Conservation (phyloP, 2,113 vertebrate species). For the Anser cygnoides region DNA sequence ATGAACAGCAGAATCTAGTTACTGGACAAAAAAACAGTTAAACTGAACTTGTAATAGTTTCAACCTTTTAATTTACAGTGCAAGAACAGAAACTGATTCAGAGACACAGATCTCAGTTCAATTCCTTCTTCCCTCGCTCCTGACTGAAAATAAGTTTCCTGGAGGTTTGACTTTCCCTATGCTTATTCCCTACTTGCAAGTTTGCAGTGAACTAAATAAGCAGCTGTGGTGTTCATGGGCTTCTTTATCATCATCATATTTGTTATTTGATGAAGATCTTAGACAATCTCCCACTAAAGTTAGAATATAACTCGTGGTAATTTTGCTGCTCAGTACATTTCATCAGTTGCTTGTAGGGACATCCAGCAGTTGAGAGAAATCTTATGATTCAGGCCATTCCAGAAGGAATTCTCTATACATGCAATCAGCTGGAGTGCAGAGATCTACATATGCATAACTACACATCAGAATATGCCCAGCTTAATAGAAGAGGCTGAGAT, state of each 20-base stretch:
- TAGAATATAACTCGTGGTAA: neutral
- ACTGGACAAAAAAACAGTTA: neutral
- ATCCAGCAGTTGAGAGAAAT: neutral
- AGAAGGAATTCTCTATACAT: neutral
- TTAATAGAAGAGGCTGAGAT: neutral
- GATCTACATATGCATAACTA: neutral
- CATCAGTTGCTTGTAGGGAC: neutral
- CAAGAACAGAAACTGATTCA: neutral
- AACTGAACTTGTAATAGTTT: neutral
- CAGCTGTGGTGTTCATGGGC: rapidly evolving
- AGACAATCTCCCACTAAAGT: neutral
- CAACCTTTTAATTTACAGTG: neutral
- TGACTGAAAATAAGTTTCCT: neutral
- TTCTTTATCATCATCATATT: neutral
- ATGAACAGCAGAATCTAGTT: neutral
- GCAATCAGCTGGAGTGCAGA: neutral
- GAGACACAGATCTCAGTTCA: neutral
- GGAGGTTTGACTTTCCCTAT: rapidly evolving
- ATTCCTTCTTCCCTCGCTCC: neutral
- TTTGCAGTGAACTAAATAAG: neutral
- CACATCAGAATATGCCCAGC: neutral
- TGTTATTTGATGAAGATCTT: neutral
- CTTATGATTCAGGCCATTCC: neutral
- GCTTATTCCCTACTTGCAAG: neutral
- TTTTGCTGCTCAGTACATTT: neutral